These are phyloP conservation scores for Rana temporaria DNA, from an alignment of 2,113 vertebrate species.

Conservation along the genomic window DNA sequence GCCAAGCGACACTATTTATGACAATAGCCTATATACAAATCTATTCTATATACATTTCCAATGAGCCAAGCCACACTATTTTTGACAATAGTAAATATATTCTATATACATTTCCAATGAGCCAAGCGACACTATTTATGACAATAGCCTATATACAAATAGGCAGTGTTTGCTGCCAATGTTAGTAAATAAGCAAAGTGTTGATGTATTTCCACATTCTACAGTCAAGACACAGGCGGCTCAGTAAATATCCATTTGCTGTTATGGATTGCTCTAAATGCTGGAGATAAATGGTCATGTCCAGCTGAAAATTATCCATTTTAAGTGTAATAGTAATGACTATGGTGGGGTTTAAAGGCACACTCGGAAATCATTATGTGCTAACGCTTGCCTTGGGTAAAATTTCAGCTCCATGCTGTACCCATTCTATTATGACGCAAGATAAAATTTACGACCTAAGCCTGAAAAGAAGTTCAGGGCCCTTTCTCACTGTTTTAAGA, in stretches of 20 bases:
- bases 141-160: neutral
- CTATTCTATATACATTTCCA: neutral
- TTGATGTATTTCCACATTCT: slow-evolving; percentile 55
- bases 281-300: slow-evolving; percentile 47
- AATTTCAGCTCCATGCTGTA: slow-evolving; percentile 74
- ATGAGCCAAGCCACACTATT: neutral
- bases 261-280: slow-evolving; percentile 48
- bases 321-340: slow-evolving; percentile 54
- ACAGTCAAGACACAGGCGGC: slow-evolving; percentile 22
- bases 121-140: neutral
- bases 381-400: slow-evolving; percentile 75
- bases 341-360: slow-evolving; percentile 55
- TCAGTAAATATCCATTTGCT: slow-evolving; percentile 56
- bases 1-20: neutral
- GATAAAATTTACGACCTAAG: slow-evolving; percentile 76
- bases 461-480: slow-evolving; percentile 74
- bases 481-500: slow-evolving; percentile 71
- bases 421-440: slow-evolving; percentile 72
- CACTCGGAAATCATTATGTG: slow-evolving; percentile 72
- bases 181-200: slow-evolving; percentile 4
- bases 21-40: neutral
- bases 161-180: neutral
- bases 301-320: slow-evolving; percentile 55
- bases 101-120: neutral
- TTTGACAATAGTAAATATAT: neutral